These are phyloP conservation scores for Sialia sialis DNA, from an alignment of 2,113 vertebrate genomes.

Conservation along the genomic window DNA sequence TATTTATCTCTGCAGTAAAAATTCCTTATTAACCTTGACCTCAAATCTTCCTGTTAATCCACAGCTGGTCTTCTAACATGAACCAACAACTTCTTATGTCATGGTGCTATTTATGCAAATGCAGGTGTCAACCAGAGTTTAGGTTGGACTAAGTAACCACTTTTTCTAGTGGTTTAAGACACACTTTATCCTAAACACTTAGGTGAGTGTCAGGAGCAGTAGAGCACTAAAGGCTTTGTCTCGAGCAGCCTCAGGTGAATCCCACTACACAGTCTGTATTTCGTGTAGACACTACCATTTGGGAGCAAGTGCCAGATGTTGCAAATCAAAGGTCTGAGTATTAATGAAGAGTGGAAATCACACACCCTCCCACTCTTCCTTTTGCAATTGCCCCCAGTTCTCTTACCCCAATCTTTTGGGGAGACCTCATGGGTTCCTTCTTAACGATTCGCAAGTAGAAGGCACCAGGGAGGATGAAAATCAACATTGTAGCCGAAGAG, in stretches of 20 bases:
- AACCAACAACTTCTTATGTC: background rate
- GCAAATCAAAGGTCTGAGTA: background rate
- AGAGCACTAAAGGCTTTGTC: background rate
- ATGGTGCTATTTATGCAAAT: background rate
- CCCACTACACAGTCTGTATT: background rate
- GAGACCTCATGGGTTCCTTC: conserved; percentile 81
- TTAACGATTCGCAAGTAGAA: conserved; percentile 93
- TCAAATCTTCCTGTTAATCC: background rate
- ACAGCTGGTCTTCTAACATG: background rate
- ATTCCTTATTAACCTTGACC: background rate
- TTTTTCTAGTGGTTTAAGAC: background rate
- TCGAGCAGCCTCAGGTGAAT: background rate
- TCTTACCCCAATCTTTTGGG: conserved; percentile 93
- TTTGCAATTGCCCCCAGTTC: background rate
- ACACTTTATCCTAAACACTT: background rate
- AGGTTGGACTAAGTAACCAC: background rate
- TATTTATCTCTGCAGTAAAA: background rate
- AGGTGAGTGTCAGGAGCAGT: background rate
- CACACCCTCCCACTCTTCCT: background rate
- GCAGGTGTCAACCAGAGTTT: background rate
- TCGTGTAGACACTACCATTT: background rate
- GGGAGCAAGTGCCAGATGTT: background rate
- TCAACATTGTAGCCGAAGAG: conserved; percentile 93
- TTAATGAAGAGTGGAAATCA: background rate
- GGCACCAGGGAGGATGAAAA: conserved; percentile 93